Evolutionary conservation across 2,113 vertebrate species (phyloP).

Genomic region (Strigops habroptila): DNA sequence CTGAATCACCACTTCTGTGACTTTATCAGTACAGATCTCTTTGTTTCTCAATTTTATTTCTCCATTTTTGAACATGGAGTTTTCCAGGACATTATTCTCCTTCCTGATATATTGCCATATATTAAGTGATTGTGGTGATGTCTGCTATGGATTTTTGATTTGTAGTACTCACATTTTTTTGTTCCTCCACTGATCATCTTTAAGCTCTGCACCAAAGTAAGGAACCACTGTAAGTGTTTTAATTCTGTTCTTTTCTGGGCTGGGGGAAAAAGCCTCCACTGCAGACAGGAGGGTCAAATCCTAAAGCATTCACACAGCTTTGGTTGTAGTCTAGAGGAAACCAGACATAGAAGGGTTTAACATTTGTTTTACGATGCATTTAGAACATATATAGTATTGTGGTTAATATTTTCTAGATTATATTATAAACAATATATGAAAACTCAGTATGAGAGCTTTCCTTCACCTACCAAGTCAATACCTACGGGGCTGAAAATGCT

Average conservation of each 20-base stretch:
- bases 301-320: slow-evolving; percentile 16
- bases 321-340: slow-evolving; percentile 20
- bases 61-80: background rate
- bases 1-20: slow-evolving; percentile 1
- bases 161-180: background rate
- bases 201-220: slow-evolving; percentile 27
- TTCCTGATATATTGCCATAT: background rate
- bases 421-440: background rate
- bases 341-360: background rate
- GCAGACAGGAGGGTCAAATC: background rate
- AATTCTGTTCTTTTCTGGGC: slow-evolving; percentile 20
- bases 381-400: background rate
- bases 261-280: background rate
- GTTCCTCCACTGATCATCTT: background rate
- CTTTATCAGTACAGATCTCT: background rate
- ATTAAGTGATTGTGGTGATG: background rate
- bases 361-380: background rate
- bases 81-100: background rate
- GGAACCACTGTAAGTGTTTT: slow-evolving; percentile 11
- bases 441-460: background rate
- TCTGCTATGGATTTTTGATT: slow-evolving; percentile 10
- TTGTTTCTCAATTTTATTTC: background rate
- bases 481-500: background rate
- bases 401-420: background rate
- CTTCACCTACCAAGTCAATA: background rate